Percentiles rank a stretch among this genome's conserved stretches.
Evolutionary conservation across 2,113 vertebrate species (phyloP).

Genomic region (Neomonachus schauinslandi): DNA sequence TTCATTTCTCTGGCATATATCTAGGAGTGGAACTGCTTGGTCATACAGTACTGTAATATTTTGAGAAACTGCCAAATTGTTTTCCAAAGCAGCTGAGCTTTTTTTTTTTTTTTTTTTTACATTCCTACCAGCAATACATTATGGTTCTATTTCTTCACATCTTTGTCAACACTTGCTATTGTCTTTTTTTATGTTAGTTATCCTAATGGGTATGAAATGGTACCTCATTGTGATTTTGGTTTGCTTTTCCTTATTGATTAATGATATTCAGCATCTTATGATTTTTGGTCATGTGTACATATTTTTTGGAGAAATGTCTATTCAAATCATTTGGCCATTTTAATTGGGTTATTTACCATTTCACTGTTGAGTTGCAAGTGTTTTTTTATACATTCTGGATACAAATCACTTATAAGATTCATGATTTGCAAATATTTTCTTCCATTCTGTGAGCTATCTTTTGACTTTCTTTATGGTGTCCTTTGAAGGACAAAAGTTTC

Average conservation of each 20-base stretch:
- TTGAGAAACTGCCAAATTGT: background rate
- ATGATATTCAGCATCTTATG: background rate
- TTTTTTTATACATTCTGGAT: background rate
- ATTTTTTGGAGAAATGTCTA: background rate
- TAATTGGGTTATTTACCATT: background rate
- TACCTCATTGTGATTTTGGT: background rate
- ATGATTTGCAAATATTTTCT: constrained; percentile 7
- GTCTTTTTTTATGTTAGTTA: background rate
- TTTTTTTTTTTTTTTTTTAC: constrained; percentile 5
- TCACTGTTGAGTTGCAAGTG: background rate
- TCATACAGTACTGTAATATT: background rate
- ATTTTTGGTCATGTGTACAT: background rate
- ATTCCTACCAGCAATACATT: background rate
- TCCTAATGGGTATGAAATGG: background rate
- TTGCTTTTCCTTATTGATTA: background rate
- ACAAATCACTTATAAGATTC: background rate
- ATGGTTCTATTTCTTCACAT: background rate
- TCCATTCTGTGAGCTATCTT: background rate
- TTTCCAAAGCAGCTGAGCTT: background rate
- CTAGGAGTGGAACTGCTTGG: background rate
- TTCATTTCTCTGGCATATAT: background rate
- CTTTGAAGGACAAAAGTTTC: background rate
- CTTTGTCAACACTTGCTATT: background rate
- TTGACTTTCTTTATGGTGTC: background rate
- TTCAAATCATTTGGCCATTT: background rate